Evolutionary conservation across 2,888 invertebrate genomes (phyloP), one percentile per base, ranked within the genome.

Genomic region (Dryobota labecula): DNA sequence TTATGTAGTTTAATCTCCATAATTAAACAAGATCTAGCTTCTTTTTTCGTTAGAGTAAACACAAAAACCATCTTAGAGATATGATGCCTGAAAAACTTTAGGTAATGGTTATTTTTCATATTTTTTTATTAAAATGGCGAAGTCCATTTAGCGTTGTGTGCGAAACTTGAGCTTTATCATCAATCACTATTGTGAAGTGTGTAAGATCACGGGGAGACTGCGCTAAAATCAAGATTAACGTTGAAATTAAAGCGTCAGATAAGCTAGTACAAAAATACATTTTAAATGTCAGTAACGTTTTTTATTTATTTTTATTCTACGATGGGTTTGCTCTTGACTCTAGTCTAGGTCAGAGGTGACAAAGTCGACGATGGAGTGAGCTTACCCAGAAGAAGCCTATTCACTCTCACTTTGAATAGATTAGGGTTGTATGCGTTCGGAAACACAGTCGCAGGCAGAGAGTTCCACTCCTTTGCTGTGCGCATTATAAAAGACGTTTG

Each of bases 101-200:
- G 2, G 41, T 33, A 47, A 45, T 38, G n/a, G 18, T 53, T 53
- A 24, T 73, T 63, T 76, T 63, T 43, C 13, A 49, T 54, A 43
- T 30, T 56, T 67, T 72, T 58, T 74, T 67, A 53, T 9, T 30
- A 24, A 53, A 68, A 75, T 74, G 30, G 45, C 27, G 13, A 20
- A 49, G 60, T 74, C 68, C 33, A 75, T 78, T 75, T 57, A n/a
- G 54, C 27, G 41, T 47, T 64, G 68, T 77, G 36, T 63, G 45
- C 51, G 80, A 65, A 80, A 78, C 64, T 41, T 38, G 60, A 78
- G 61, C 75, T 36, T 45, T n/a, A 53, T 62, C 77, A 80, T 78
- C 80, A 67, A 78, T 78, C 80, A 78, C n/a, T 53, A 41, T 24
- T 33, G 36, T 62, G 43, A 43, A 73, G 53, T 73, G 63, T 73